These are phyloP conservation scores for Colletes collaris DNA, from an alignment of 2,888 invertebrate species.

Conservation along the genomic window DNA sequence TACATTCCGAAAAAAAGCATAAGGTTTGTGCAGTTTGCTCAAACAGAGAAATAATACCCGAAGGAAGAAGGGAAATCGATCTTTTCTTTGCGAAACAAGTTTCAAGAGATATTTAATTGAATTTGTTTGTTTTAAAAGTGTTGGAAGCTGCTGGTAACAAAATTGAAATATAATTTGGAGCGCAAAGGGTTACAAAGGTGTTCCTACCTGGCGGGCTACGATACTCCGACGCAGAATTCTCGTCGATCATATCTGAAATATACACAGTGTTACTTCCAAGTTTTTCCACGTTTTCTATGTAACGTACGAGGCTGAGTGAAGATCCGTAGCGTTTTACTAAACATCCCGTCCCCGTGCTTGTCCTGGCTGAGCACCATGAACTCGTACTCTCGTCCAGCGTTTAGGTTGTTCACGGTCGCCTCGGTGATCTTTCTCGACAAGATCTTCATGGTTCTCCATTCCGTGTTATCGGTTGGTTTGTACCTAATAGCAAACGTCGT, in stretches of 20 bases:
- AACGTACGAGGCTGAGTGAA: conserved; percentile 86
- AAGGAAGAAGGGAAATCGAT: no score
- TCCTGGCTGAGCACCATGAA: conserved; percentile 96
- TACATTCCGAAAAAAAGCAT: no score
- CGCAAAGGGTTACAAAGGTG: no score
- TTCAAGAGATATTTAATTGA: no score
- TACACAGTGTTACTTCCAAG: no score
- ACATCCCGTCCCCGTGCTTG: conserved; percentile 93
- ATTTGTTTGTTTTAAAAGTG: no score
- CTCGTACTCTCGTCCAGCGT: conserved; percentile 92
- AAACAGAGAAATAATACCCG: no score
- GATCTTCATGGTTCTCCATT: conserved; percentile 93
- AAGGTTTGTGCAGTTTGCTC: no score
- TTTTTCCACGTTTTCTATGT: background rate
- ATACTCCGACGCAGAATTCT: conserved; percentile 78
- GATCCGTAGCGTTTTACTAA: conserved; percentile 92
- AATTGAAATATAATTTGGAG: no score
- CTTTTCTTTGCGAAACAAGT: no score
- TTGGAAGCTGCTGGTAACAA: no score
- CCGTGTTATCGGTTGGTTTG: conserved; percentile 88
- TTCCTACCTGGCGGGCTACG: conserved; percentile 72
- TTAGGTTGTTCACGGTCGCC: conserved; percentile 90
- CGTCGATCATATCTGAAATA: conserved; percentile 69
- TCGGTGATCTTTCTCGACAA: conserved; percentile 89
- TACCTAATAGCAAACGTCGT: conserved; percentile 84